phyloP scores from a whole-genome alignment of 2,113 vertebrate genomes.

The Dicentrarchus labrax region DNA sequence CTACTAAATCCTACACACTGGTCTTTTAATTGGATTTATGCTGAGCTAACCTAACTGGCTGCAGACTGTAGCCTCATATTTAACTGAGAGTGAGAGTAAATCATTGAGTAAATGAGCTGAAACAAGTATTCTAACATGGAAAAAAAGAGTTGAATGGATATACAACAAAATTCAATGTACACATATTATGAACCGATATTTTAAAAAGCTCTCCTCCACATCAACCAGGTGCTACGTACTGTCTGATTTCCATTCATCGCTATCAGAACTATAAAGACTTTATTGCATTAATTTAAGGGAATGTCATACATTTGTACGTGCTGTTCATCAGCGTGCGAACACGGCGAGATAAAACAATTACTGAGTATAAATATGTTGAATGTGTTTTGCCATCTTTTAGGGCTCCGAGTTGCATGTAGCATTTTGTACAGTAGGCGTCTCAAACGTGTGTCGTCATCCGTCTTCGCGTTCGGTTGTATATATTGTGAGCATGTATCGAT shows the following conservation, averaged over 20 bases:
- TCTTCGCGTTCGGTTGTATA: constrained; percentile 18
- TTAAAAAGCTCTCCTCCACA: not conserved
- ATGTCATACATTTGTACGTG: constrained; percentile 9
- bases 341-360: not conserved
- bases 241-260: constrained; percentile 1
- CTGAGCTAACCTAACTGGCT: not conserved
- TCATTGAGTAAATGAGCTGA: not conserved
- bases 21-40: not conserved
- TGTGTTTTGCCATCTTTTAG: constrained; percentile 53
- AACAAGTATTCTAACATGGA: not conserved
- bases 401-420: constrained; percentile 65
- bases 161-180: too few species aligned
- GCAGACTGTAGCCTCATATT: not conserved
- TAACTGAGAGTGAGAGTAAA: not conserved
- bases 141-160: too few species aligned
- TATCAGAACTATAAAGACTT: not conserved
- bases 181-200: too few species aligned
- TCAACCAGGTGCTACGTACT: constrained; percentile 26
- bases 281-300: not conserved
- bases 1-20: too few species aligned
- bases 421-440: constrained; percentile 33
- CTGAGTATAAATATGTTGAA: constrained; percentile 45
- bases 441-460: constrained; percentile 21
- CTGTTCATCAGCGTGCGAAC: constrained; percentile 26
- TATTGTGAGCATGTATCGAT: constrained; percentile 33